These are phyloP conservation scores for Stenolophus ochropezus DNA, from an alignment of 2,888 invertebrate genomes.

Conservation along the genomic window DNA sequence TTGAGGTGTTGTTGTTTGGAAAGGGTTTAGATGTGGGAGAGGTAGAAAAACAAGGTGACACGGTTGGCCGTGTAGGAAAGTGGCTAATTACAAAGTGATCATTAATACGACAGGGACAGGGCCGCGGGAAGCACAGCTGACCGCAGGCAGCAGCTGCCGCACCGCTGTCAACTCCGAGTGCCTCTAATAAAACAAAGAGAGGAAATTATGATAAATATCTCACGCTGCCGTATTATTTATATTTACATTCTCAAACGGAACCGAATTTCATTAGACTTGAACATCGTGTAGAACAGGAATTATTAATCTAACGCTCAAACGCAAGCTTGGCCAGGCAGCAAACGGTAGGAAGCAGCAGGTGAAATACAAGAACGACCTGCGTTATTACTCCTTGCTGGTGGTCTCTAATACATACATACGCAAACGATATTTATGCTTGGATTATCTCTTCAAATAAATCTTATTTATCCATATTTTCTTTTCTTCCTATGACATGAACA, in stretches of 20 bases:
- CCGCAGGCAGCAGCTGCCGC: constrained; percentile 70
- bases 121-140: constrained; percentile 69
- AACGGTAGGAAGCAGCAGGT: not conserved
- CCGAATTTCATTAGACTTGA: constrained; percentile 58
- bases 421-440: not conserved
- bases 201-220: constrained; percentile 73
- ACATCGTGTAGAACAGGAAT: constrained; percentile 51
- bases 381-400: not conserved
- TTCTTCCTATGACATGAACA: too few relatives aligned
- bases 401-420: not conserved
- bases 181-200: constrained; percentile 72
- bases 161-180: constrained; percentile 70
- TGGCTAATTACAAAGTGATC: constrained; percentile 73
- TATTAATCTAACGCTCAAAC: constrained; percentile 59
- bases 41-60: constrained; percentile 22
- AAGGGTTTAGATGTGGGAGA: constrained; percentile 27
- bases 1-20: too few relatives aligned
- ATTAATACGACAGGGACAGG: constrained; percentile 69
- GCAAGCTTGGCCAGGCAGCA: constrained; percentile 54
- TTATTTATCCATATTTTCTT: too few relatives aligned
- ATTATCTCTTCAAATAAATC: not conserved
- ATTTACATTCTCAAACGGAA: constrained; percentile 67
- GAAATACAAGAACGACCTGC: not conserved
- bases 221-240: constrained; percentile 69
- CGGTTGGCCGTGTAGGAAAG: constrained; percentile 64